Percentiles rank a stretch among this genome's conserved stretches.
phyloP scores from a whole-genome alignment of 2,113 vertebrate genomes.

The Zosterops lateralis region DNA sequence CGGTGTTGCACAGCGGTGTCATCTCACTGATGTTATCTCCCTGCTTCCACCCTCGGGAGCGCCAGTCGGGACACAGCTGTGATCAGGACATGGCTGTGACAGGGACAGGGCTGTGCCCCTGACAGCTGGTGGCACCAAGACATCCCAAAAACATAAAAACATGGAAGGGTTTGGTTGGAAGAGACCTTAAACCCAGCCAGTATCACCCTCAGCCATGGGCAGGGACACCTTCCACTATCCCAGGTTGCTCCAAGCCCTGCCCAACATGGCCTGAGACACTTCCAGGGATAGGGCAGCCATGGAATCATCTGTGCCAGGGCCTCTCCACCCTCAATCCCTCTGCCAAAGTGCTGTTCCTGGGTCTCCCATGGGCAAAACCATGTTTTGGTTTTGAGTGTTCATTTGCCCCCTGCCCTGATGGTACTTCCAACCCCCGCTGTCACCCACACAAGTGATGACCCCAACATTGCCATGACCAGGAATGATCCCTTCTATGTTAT shows the following conservation, averaged over 20 bases:
- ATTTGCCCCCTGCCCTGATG: background rate
- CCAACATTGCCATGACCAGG: accelerated
- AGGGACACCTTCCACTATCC: background rate
- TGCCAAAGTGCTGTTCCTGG: accelerated
- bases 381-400: accelerated
- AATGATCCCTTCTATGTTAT: background rate
- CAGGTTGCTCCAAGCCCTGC: accelerated
- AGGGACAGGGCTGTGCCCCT: accelerated
- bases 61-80: background rate
- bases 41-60: background rate
- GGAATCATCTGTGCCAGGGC: background rate
- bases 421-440: accelerated
- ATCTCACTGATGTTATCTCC: background rate
- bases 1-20: background rate
- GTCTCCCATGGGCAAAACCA: background rate
- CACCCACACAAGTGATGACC: background rate
- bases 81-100: background rate
- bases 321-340: background rate
- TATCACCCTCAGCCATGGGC: background rate
- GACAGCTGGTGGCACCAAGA: background rate
- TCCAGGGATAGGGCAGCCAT: background rate
- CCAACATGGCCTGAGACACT: background rate
- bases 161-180: background rate
- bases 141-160: background rate
- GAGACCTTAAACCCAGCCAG: background rate